Evolutionary conservation across 92 coral and sea anemone species (phyloP), one percentile per base, ranked within the genome.

Genomic region (Isaurus tuberculatus): DNA sequence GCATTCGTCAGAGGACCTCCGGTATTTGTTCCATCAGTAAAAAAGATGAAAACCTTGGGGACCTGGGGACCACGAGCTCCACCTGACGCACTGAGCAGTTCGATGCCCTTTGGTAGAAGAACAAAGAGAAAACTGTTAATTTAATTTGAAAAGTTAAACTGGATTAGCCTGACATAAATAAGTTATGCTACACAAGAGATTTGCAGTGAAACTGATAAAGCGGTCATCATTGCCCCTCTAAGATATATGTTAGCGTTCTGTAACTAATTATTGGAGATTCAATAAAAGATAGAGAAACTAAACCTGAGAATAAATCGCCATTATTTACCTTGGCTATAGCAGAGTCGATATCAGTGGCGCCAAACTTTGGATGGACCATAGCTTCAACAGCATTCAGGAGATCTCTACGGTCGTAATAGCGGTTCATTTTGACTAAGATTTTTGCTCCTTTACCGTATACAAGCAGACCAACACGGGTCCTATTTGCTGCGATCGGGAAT

Each of bases 381-480:
- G 65, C 42, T 70, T 88, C 80, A n/a, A 91, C 85, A 17, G 94
- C 83, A 27, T 14, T 22, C 26, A 91, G 63, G 2, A 96, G 80
- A 0, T 61, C 78, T 10, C 16, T 13, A 37, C 85, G 85, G 37
- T 90, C 84, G 71, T n/a, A 79, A 43, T 72, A 42, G 2, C 65
- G 79, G 73, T 85, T 72, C 65, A 96, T 90, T 19, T 79, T 72
- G 31, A 90, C 26, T 57, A 61, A 81, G n/a, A 89, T 80, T 20
- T 26, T 9, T 4, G 93, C 90, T n/a, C 36, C 61, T 2, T 46
- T 46, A 16, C 98, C 97, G 86, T 88, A 94, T 34, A 91, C 98
- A 0, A 96, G 43, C 29, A 96, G 77, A 22, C 91, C 95, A 34
- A 96, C 85, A 70, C 88, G 99, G 29, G 97, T 86, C 4, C 86